A percentile compares a stretch with the other conserved stretches of the same genome.
Conservation (phyloP, 2,113 vertebrate species). For the Microtus oregoni region DNA sequence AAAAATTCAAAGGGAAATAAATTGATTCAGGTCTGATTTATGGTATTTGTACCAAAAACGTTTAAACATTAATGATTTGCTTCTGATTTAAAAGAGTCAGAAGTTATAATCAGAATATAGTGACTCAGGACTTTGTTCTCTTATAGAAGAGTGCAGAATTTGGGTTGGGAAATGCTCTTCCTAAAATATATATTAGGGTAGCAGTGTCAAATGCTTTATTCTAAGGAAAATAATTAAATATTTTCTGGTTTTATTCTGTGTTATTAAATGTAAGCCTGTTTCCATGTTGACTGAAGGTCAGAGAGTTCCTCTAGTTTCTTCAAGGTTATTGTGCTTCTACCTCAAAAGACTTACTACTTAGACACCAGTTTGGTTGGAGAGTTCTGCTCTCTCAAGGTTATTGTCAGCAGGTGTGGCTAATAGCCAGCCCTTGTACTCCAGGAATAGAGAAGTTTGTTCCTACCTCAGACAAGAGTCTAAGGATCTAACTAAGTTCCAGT, state of each 20-base stretch:
- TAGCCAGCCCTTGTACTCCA: no score
- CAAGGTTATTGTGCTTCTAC: no score
- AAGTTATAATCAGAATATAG: background rate
- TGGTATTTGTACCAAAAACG: constrained; percentile 28
- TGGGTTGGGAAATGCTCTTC: background rate
- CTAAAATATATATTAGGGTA: constrained; percentile 2
- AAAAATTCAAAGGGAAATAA: constrained; percentile 55
- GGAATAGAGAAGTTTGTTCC: no score
- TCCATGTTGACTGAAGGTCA: no score
- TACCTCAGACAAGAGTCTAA: no score
- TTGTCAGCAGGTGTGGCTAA: no score
- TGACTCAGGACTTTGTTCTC: background rate
- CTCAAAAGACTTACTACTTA: no score
- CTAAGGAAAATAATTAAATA: background rate
- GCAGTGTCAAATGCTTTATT: background rate
- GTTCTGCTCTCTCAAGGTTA: no score
- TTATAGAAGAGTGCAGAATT: background rate
- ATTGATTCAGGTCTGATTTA: constrained; percentile 26
- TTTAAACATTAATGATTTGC: constrained; percentile 8
- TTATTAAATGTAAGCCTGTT: background rate
- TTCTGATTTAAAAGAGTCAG: background rate
- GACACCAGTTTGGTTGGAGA: no score
- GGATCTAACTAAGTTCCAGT: no score
- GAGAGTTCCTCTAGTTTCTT: no score
- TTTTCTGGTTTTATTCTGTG: constrained; percentile 19